These are phyloP conservation scores for Callipepla californica DNA, from an alignment of 2,113 vertebrate genomes.

Conservation along the genomic window DNA sequence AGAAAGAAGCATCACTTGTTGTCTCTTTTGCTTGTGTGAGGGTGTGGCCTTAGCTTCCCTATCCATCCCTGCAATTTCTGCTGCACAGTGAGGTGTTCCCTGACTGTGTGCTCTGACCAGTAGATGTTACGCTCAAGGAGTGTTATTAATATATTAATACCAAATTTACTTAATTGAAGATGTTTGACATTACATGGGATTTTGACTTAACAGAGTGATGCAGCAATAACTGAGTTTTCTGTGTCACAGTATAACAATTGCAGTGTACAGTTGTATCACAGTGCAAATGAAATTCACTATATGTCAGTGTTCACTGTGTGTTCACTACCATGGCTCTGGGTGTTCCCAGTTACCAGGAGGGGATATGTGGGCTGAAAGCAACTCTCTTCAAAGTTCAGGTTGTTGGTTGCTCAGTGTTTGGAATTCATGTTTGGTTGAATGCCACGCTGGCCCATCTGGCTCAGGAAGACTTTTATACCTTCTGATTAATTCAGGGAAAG, in stretches of 20 bases:
- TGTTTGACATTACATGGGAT: not conserved
- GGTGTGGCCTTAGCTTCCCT: not conserved
- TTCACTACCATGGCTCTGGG: fast-evolving
- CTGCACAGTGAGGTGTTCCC: fast-evolving
- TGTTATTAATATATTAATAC: not conserved
- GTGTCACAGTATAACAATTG: not conserved
- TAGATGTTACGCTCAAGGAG: not conserved
- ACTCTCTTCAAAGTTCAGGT: not conserved
- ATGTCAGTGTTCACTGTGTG: fast-evolving
- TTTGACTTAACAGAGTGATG: not conserved
- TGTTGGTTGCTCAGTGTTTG: not conserved
- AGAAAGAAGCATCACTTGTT: not conserved
- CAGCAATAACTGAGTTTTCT: not conserved
- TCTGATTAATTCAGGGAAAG: not conserved
- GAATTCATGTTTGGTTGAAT: not conserved
- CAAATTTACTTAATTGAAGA: not conserved
- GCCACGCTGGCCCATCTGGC: not conserved
- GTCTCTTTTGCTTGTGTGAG: not conserved
- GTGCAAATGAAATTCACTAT: fast-evolving
- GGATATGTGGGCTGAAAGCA: not conserved
- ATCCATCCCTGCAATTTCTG: not conserved
- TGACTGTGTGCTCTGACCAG: not conserved
- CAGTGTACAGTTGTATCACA: not conserved
- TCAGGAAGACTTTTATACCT: not conserved
- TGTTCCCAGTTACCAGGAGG: not conserved